These are phyloP conservation scores for Pseudochromis fuscus DNA, from an alignment of 2,797 vertebrate species.

Conservation along the genomic window DNA sequence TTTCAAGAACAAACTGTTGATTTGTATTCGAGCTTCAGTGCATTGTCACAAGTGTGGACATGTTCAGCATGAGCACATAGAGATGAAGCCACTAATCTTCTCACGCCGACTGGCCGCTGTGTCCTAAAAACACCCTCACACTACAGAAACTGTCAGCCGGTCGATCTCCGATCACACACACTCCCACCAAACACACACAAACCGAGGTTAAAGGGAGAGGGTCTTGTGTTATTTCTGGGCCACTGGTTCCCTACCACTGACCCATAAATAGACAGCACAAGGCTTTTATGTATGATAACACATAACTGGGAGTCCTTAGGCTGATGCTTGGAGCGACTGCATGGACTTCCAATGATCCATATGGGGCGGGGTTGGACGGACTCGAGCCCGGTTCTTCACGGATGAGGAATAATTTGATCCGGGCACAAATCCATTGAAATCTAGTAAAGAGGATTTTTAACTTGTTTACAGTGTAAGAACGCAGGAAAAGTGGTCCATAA, in stretches of 20 bases:
- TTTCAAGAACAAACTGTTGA: not conserved
- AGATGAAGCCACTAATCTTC: not conserved
- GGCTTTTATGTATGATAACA: slow-evolving; percentile 60
- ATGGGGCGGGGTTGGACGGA: not conserved
- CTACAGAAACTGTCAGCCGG: slow-evolving; percentile 1
- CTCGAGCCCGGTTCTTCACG: slow-evolving; percentile 21
- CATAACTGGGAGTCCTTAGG: slow-evolving; percentile 43
- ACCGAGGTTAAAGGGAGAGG: slow-evolving; percentile 36
- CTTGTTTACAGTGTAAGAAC: slow-evolving; percentile 11
- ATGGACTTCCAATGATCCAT: slow-evolving; percentile 16
- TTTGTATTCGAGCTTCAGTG: not conserved
- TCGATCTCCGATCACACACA: slow-evolving; percentile 16
- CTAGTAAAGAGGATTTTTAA: slow-evolving; percentile 13
- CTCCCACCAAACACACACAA: slow-evolving; percentile 9
- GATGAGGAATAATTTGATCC: slow-evolving; percentile 43
- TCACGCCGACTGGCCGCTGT: not conserved
- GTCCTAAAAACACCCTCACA: slow-evolving; percentile 20
- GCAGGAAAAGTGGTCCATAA: slow-evolving; percentile 17
- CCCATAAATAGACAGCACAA: slow-evolving; percentile 66
- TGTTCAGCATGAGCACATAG: not conserved
- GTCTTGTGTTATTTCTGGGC: slow-evolving; percentile 65
- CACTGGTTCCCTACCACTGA: slow-evolving; percentile 59
- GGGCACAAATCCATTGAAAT: slow-evolving; percentile 29
- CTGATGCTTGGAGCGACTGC: slow-evolving; percentile 31
- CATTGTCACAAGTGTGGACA: not conserved